Conservation (phyloP, 2,113 vertebrate species). For the Malaclemys terrapin region DNA sequence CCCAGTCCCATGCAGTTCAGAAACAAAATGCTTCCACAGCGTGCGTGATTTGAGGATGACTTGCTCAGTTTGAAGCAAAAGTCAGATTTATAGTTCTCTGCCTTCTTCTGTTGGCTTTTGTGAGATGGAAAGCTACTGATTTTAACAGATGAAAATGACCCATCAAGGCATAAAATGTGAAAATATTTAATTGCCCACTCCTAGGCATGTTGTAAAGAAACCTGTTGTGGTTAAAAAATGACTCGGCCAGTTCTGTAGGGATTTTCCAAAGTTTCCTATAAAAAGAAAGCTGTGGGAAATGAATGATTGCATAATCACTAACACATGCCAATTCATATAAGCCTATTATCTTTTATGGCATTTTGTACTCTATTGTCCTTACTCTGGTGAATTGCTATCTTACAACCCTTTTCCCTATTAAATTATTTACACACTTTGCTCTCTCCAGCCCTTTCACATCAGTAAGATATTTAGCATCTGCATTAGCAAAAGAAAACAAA, state of each 20-base stretch:
- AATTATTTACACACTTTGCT: constrained; percentile 55
- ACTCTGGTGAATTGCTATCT: constrained; percentile 66
- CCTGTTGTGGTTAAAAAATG: constrained; percentile 83
- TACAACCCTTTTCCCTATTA: constrained; percentile 59
- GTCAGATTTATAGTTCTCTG: neutral
- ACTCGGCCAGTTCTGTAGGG: constrained; percentile 82
- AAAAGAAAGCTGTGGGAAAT: constrained; percentile 87
- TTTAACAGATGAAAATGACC: constrained; percentile 46
- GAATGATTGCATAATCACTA: constrained; percentile 83
- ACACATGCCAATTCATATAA: constrained; percentile 82
- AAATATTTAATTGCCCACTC: constrained; percentile 75
- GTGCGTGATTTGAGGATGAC: constrained; percentile 49
- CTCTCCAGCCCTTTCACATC: neutral
- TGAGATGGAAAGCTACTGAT: neutral
- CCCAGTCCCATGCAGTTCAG: neutral
- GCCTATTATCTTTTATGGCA: constrained; percentile 79
- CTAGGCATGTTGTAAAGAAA: constrained; percentile 81
- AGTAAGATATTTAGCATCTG: neutral
- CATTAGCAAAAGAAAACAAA: neutral
- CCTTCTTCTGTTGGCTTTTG: neutral
- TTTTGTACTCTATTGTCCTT: constrained; percentile 74
- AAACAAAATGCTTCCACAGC: constrained; percentile 56
- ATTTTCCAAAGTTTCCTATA: constrained; percentile 85
- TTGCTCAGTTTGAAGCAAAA: constrained; percentile 1
- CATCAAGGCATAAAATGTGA: constrained; percentile 28